These are phyloP conservation scores for Hemichromis elongatus DNA, from an alignment of 2,113 vertebrate genomes.

Conservation along the genomic window DNA sequence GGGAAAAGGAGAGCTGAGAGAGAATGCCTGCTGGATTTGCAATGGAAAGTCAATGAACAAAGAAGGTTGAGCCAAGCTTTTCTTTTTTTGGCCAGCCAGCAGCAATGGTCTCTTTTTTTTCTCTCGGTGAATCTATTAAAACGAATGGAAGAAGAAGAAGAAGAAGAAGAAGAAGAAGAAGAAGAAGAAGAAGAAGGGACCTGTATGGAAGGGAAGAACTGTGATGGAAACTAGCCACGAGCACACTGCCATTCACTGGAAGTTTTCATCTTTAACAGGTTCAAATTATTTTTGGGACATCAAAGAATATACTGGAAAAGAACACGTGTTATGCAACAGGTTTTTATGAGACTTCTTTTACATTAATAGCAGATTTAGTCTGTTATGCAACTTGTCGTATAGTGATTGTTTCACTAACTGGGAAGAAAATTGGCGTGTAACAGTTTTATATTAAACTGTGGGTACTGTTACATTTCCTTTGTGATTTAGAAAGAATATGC, in stretches of 20 bases:
- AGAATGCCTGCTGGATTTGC: constrained; percentile 69
- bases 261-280: constrained; percentile 50
- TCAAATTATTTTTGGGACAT: constrained; percentile 61
- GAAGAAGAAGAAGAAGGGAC: constrained; percentile 23
- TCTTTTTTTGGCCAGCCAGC: constrained; percentile 54
- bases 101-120: constrained; percentile 37
- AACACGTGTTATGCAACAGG: constrained; percentile 51
- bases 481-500: background rate
- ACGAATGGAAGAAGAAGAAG: constrained; percentile 28
- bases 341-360: constrained; percentile 58
- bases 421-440: constrained; percentile 21
- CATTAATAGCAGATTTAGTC: constrained; percentile 61
- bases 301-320: constrained; percentile 67
- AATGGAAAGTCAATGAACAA: constrained; percentile 71
- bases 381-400: constrained; percentile 61
- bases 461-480: constrained; percentile 28
- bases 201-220: constrained; percentile 44
- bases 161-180: constrained; percentile 41
- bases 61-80: constrained; percentile 63
- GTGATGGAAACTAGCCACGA: constrained; percentile 57
- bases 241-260: constrained; percentile 58
- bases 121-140: constrained; percentile 44
- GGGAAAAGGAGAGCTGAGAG: constrained; percentile 56
- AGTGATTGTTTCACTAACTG: constrained; percentile 56
- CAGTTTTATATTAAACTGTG: constrained; percentile 47